phyloP scores from a whole-genome alignment of 2,113 vertebrate species.

The Lycocorax pyrrhopterus region DNA sequence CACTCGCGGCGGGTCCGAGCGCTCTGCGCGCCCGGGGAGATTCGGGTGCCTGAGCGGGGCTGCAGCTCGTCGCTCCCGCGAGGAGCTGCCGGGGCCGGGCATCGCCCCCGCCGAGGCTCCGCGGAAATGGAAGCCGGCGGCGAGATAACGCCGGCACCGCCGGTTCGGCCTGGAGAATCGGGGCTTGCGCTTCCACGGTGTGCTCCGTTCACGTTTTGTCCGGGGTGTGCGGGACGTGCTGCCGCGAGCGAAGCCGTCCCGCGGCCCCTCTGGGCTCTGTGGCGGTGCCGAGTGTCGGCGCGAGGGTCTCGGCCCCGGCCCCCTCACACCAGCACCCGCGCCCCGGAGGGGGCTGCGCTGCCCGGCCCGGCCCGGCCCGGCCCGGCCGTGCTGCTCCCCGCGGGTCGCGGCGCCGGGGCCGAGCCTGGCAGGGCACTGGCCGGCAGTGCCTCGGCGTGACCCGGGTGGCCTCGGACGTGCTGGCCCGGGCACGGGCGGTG shows the following conservation, averaged over 20 bases:
- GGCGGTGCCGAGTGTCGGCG: not conserved
- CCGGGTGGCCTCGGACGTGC: not conserved
- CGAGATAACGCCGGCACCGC: not conserved
- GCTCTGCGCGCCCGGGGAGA: no score
- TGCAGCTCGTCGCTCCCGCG: not conserved
- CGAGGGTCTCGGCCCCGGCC: not conserved
- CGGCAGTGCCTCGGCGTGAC: not conserved
- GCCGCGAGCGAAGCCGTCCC: not conserved
- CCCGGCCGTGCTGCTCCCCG: not conserved
- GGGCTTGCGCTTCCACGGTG: not conserved
- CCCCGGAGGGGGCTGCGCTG: no score
- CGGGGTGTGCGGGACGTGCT: not conserved
- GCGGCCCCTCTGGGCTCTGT: not conserved
- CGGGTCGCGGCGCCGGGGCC: no score
- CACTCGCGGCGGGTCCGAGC: not conserved
- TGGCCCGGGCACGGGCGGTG: not conserved
- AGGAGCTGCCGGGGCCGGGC: not conserved
- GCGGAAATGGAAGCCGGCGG: not conserved
- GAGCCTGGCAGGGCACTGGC: not conserved
- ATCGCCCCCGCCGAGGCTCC: not conserved
- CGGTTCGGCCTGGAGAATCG: not conserved
- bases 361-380: no score
- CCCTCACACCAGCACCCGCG: not conserved
- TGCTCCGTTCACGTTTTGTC: conserved; percentile 1
- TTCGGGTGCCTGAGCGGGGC: not conserved